Evolutionary conservation across 1,140 invertebrate species (phyloP).

Genomic region (Coelopa frigida): DNA sequence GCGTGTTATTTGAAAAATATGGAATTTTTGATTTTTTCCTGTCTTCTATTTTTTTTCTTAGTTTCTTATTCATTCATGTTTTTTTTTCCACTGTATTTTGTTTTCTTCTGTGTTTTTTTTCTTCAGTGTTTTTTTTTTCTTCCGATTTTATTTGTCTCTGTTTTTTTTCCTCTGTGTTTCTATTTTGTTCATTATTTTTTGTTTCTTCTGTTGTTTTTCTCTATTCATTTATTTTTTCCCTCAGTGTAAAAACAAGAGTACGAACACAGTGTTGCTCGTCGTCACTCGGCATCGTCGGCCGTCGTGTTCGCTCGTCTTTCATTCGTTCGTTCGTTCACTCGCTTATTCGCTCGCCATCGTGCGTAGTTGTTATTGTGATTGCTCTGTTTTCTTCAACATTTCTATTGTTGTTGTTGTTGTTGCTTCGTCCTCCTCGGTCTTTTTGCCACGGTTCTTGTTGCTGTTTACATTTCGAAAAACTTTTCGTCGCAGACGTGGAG

Average conservation of each 20-base stretch:
- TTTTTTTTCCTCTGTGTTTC: not conserved
- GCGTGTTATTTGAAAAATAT: slow-evolving; percentile 10
- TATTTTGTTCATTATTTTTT: not conserved
- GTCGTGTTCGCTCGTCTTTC: too few species aligned
- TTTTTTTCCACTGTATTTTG: slow-evolving; percentile 1
- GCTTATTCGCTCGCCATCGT: not conserved
- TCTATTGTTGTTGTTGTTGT: not conserved
- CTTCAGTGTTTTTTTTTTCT: slow-evolving; percentile 1
- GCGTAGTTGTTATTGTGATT: slow-evolving; percentile 1
- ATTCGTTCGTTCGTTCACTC: slow-evolving; percentile 8
- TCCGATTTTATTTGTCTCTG: slow-evolving; percentile 1
- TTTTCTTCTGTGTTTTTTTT: slow-evolving; percentile 1
- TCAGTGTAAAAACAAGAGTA: too few species aligned
- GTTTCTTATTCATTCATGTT: not conserved
- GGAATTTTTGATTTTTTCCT: slow-evolving; percentile 9
- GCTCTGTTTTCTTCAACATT: not conserved
- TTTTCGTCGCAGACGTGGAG: too few species aligned
- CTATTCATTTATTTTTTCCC: slow-evolving; percentile 6
- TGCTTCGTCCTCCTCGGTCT: too few species aligned
- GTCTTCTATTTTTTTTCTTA: slow-evolving; percentile 4
- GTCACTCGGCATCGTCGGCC: too few species aligned
- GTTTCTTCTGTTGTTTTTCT: slow-evolving; percentile 5
- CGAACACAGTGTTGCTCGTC: too few species aligned
- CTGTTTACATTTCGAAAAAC: too few species aligned
- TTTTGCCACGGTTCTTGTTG: too few species aligned